Conservation (phyloP, 2,888 invertebrate genomes). For the Drosophila paracracens region DNA sequence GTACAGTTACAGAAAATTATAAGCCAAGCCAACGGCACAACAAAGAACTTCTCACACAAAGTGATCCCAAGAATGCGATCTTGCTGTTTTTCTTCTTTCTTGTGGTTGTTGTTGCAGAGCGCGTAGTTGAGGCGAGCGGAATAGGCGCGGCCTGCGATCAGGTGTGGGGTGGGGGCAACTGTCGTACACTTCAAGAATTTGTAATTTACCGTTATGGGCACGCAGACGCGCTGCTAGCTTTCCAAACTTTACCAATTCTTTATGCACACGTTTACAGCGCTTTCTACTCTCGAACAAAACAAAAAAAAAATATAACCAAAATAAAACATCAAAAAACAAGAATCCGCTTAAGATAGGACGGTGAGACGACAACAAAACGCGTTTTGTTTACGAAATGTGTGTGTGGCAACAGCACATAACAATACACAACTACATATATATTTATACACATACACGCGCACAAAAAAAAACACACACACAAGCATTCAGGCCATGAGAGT, state of each 20-base stretch:
- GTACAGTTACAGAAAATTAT: constrained; percentile 71
- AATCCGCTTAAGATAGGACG: constrained; percentile 39
- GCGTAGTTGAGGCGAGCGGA: constrained; percentile 24
- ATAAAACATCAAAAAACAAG: constrained; percentile 12
- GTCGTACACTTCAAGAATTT: constrained; percentile 34
- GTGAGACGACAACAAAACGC: constrained; percentile 68
- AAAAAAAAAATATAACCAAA: neutral
- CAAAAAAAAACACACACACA: constrained; percentile 6
- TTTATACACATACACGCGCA: constrained; percentile 43
- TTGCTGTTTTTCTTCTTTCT: neutral
- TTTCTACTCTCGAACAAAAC: constrained; percentile 43
- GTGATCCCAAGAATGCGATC: constrained; percentile 28
- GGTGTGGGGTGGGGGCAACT: neutral
- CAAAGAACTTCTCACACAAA: constrained; percentile 49
- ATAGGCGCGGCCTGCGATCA: neutral
- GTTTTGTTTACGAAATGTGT: constrained; percentile 79
- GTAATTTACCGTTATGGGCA: constrained; percentile 67
- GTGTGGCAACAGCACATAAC: constrained; percentile 52
- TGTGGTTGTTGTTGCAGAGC: constrained; percentile 9
- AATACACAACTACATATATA: constrained; percentile 56
- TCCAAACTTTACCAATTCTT: constrained; percentile 41
- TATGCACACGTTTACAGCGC: constrained; percentile 51
- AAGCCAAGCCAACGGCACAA: constrained; percentile 48
- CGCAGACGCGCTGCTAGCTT: constrained; percentile 44
- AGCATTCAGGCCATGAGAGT: constrained; percentile 48